Conservation (phyloP, 1,140 invertebrate genomes). For the Drosophila santomea region DNA sequence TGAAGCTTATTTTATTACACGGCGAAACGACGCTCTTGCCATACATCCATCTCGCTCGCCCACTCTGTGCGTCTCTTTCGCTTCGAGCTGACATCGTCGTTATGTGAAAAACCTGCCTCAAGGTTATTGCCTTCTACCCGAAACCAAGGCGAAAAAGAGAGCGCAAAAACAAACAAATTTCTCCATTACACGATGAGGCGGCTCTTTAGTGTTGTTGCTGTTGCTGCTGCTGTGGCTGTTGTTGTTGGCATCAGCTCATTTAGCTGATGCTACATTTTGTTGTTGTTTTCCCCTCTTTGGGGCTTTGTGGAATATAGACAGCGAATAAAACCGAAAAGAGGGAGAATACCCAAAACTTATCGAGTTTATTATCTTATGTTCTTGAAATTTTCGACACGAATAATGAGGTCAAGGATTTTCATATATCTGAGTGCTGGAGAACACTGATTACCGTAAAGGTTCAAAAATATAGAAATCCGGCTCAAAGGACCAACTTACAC, state of each 20-base stretch:
- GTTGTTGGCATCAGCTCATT: slow-evolving; percentile 46
- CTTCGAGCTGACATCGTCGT: slow-evolving; percentile 28
- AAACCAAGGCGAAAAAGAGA: slow-evolving; percentile 64
- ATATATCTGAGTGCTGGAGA: slow-evolving; percentile 38
- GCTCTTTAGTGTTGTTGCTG: slow-evolving; percentile 41
- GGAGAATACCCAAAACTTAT: slow-evolving; percentile 61
- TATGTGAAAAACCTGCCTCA: slow-evolving; percentile 80
- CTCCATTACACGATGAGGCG: slow-evolving; percentile 70
- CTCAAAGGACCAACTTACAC: not conserved
- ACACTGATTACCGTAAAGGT: slow-evolving; percentile 13
- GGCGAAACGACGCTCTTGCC: slow-evolving; percentile 4
- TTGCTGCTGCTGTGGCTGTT: slow-evolving; percentile 18
- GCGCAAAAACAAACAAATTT: slow-evolving; percentile 71
- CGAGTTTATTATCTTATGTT: slow-evolving; percentile 68
- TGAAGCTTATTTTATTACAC: slow-evolving; percentile 54
- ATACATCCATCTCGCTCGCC: slow-evolving; percentile 5
- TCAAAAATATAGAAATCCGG: not conserved
- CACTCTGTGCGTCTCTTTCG: slow-evolving; percentile 19
- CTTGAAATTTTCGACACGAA: slow-evolving; percentile 12
- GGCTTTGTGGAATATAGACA: slow-evolving; percentile 35
- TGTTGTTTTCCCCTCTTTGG: slow-evolving; percentile 4
- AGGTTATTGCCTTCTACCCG: slow-evolving; percentile 74
- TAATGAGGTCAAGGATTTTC: slow-evolving; percentile 75
- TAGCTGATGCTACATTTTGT: slow-evolving; percentile 24
- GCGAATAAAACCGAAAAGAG: slow-evolving; percentile 22